phyloP scores from a whole-genome alignment of 1,140 invertebrate species.

The Colletes latitarsis region DNA sequence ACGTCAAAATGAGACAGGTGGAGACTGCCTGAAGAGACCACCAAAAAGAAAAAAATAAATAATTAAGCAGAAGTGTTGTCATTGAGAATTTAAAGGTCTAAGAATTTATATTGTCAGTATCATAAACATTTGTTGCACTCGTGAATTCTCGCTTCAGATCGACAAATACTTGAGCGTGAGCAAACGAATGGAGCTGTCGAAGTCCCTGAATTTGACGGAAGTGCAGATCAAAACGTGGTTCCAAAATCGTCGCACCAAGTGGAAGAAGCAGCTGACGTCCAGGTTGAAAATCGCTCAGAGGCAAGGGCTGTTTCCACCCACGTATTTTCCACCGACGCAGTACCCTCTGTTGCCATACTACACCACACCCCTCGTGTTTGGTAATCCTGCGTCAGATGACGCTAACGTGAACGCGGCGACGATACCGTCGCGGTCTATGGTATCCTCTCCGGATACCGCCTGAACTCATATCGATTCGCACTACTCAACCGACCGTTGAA shows the following conservation, averaged over 20 bases:
- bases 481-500: conserved; percentile 49
- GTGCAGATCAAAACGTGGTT: conserved; percentile 99
- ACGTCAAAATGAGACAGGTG: no score
- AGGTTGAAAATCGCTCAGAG: conserved; percentile 92
- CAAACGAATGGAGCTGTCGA: conserved; percentile 96
- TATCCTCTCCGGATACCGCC: conserved; percentile 56
- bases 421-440: conserved; percentile 42
- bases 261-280: conserved; percentile 97
- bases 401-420: conserved; percentile 33
- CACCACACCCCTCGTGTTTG: conserved; percentile 66
- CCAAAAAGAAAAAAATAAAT: no score
- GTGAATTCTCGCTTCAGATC: conserved; percentile 79
- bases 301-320: conserved; percentile 88
- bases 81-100: no score
- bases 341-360: conserved; percentile 84
- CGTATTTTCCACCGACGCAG: conserved; percentile 85
- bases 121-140: no score
- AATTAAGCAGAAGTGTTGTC: no score
- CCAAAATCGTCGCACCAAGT: conserved; percentile 96
- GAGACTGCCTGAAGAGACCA: no score
- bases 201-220: conserved; percentile 93
- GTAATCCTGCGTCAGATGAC: conserved; percentile 55
- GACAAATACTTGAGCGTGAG: conserved; percentile 98
- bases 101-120: no score
- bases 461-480: conserved; percentile 41